A percentile compares a stretch with the other conserved stretches of the same genome.
Conservation (phyloP, 2,113 vertebrate genomes). For the Calidris pygmaea region DNA sequence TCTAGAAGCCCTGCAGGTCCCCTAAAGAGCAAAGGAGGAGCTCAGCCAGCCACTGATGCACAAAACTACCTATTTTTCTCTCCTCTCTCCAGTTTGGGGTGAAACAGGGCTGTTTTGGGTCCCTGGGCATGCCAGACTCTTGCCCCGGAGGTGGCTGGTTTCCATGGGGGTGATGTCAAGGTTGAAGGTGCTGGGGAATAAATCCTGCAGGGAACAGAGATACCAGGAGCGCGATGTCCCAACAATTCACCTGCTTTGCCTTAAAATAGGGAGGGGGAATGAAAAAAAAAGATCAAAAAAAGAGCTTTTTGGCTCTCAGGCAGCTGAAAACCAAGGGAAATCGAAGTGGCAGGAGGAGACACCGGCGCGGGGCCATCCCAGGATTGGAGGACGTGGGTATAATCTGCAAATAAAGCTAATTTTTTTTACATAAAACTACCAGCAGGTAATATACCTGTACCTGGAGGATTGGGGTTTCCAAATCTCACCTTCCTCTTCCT, state of each 20-base stretch:
- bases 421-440: not conserved
- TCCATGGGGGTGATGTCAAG: not conserved
- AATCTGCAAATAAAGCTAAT: fast-evolving
- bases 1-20: fast-evolving
- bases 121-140: fast-evolving
- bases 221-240: fast-evolving
- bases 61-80: not conserved
- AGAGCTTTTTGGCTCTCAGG: not conserved
- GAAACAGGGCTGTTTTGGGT: not conserved
- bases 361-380: fast-evolving
- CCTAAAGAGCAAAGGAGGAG: not conserved
- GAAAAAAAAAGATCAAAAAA: not conserved
- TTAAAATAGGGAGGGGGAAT: not conserved
- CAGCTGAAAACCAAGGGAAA: not conserved
- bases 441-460: not conserved
- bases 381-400: fast-evolving
- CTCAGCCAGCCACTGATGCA: not conserved
- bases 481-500: not conserved
- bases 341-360: fast-evolving
- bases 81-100: not conserved
- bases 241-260: not conserved
- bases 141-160: fast-evolving
- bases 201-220: fast-evolving
- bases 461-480: not conserved
- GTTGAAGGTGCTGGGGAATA: not conserved